Evolutionary conservation across 1,140 invertebrate genomes (phyloP).

Genomic region (Samia ricini): DNA sequence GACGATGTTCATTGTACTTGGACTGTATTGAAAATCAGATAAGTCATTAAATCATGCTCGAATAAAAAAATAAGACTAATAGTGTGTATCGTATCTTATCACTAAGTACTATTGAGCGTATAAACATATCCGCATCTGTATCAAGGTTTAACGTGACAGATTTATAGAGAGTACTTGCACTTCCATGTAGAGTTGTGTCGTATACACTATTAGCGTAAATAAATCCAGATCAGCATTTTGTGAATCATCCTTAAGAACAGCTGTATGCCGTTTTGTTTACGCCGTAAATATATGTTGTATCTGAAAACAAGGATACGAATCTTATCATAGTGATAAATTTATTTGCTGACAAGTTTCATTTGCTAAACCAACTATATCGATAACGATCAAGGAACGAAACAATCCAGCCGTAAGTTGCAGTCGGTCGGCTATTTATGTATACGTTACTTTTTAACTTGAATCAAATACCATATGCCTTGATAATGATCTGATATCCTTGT

Average conservation of each 20-base stretch:
- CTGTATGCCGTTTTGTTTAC: slow-evolving; percentile 14
- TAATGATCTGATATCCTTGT: slow-evolving; percentile 72
- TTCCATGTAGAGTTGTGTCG: not conserved
- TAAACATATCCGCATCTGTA: slow-evolving; percentile 1
- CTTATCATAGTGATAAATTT: slow-evolving; percentile 33
- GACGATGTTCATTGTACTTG: too few relatives aligned
- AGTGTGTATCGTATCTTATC: not conserved
- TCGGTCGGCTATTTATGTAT: slow-evolving; percentile 10
- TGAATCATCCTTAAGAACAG: slow-evolving; percentile 25
- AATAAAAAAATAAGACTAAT: not conserved
- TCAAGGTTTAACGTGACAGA: slow-evolving; percentile 5
- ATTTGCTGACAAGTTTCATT: slow-evolving; percentile 33
- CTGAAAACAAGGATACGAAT: slow-evolving; percentile 22
- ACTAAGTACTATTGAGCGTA: not conserved
- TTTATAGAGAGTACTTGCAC: slow-evolving; percentile 8
- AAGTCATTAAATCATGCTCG: too few relatives aligned
- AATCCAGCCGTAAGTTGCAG: slow-evolving; percentile 18
- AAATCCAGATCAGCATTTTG: slow-evolving; percentile 9
- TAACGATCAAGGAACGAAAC: slow-evolving; percentile 53
- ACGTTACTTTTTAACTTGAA: slow-evolving; percentile 39
- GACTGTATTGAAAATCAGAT: too few relatives aligned
- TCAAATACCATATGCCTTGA: slow-evolving; percentile 45
- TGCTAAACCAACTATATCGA: slow-evolving; percentile 34
- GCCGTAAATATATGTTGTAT: slow-evolving; percentile 11
- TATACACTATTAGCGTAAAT: slow-evolving; percentile 5